Evolutionary conservation across 2,888 invertebrate species (phyloP).

Genomic region (Plutella xylostella): DNA sequence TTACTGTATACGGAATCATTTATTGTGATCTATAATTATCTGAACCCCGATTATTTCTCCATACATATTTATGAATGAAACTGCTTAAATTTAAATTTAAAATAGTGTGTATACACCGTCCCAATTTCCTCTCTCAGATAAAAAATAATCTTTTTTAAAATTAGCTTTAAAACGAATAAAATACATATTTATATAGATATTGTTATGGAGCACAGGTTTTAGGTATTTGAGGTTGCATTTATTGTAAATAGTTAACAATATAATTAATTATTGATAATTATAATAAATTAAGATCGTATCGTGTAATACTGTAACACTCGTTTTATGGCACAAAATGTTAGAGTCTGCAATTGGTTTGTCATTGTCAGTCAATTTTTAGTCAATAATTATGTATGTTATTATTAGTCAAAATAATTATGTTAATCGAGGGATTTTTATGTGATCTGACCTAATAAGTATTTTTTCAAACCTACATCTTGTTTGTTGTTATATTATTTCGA

Average conservation of each 20-base stretch:
- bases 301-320: constrained; percentile 60
- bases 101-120: constrained; percentile 49
- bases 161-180: constrained; percentile 58
- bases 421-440: too few species aligned
- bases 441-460: too few species aligned
- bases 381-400: constrained; percentile 26
- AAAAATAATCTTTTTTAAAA: constrained; percentile 31
- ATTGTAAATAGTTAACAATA: constrained; percentile 63
- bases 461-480: too few species aligned
- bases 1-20: not conserved
- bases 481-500: too few species aligned
- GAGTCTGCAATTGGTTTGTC: constrained; percentile 55
- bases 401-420: not conserved
- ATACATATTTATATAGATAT: constrained; percentile 64
- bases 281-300: constrained; percentile 27
- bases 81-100: not conserved
- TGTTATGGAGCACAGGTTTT: constrained; percentile 68
- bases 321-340: constrained; percentile 69
- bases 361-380: constrained; percentile 66
- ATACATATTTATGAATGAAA: too few species aligned
- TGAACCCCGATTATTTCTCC: too few species aligned
- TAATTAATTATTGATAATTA: constrained; percentile 24
- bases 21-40: not conserved
- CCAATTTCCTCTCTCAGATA: constrained; percentile 63
- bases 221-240: constrained; percentile 65